Conservation (phyloP, 2,113 vertebrate genomes). For the Morphnarchus princeps region DNA sequence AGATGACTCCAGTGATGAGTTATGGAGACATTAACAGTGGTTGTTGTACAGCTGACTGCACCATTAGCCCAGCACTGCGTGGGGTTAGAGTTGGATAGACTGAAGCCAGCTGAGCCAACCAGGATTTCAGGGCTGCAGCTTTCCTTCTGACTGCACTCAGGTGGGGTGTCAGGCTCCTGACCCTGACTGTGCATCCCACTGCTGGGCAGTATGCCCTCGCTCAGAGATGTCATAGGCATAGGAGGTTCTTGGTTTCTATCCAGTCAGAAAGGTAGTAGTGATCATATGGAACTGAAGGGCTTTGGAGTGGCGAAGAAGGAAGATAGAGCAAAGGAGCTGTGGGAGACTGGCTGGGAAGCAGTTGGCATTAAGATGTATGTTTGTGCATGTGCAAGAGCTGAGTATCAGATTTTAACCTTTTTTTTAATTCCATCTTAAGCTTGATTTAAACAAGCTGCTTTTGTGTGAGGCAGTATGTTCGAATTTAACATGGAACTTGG, state of each 20-base stretch:
- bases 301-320: neutral
- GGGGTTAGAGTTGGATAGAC: neutral
- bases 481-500: neutral
- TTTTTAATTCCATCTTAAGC: neutral
- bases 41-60: neutral
- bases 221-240: neutral
- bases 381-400: neutral
- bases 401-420: neutral
- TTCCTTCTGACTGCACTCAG: neutral
- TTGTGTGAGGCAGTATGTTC: neutral
- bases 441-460: neutral
- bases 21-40: neutral
- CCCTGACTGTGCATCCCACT: neutral
- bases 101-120: neutral
- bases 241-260: neutral
- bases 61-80: rapidly evolving
- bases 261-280: neutral
- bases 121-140: neutral
- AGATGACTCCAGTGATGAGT: neutral
- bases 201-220: neutral
- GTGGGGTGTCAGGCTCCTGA: neutral
- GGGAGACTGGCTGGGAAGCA: neutral
- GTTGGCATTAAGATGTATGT: neutral
- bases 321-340: neutral
- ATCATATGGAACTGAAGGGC: neutral